Percentiles rank a stretch among this genome's conserved stretches.
phyloP scores from a whole-genome alignment of 2,888 invertebrate genomes.

The Salticus scenicus region DNA sequence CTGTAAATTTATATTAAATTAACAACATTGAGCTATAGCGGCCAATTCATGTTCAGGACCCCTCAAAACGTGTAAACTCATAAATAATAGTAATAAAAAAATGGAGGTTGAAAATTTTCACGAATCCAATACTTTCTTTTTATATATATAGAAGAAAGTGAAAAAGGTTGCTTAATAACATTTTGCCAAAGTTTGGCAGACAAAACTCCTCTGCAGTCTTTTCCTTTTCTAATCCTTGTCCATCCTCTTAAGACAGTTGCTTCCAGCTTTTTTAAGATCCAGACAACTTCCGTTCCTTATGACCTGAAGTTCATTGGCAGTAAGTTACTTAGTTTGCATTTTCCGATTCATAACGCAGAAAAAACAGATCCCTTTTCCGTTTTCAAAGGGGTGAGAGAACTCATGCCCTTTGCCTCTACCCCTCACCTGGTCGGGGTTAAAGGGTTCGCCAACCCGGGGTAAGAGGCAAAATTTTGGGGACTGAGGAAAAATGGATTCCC shows the following conservation, averaged over 20 bases:
- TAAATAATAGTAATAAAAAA: too few relatives aligned
- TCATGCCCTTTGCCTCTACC: constrained; percentile 10
- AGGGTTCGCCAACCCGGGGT: not conserved
- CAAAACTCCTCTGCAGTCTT: too few relatives aligned
- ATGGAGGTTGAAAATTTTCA: too few relatives aligned
- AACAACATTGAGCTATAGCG: too few relatives aligned
- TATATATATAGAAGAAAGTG: too few relatives aligned
- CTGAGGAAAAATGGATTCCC: not conserved
- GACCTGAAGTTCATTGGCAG: constrained; percentile 7
- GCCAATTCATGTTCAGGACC: too few relatives aligned
- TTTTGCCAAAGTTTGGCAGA: too few relatives aligned
- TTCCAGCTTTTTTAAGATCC: not conserved
- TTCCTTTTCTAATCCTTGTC: not conserved
- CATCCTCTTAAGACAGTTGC: not conserved
- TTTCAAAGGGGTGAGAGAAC: constrained; percentile 1
- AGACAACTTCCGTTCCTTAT: not conserved
- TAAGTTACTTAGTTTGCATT: not conserved
- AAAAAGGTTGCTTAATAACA: too few relatives aligned
- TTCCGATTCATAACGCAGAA: not conserved
- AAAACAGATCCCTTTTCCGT: constrained; percentile 11
- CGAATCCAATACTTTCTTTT: too few relatives aligned
- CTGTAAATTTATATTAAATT: too few relatives aligned
- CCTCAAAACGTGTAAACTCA: too few relatives aligned
- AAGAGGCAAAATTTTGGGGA: constrained; percentile 7
- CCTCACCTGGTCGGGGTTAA: constrained; percentile 8